phyloP scores from a whole-genome alignment of 2,113 vertebrate genomes.

The Herpetotheres cachinnans region DNA sequence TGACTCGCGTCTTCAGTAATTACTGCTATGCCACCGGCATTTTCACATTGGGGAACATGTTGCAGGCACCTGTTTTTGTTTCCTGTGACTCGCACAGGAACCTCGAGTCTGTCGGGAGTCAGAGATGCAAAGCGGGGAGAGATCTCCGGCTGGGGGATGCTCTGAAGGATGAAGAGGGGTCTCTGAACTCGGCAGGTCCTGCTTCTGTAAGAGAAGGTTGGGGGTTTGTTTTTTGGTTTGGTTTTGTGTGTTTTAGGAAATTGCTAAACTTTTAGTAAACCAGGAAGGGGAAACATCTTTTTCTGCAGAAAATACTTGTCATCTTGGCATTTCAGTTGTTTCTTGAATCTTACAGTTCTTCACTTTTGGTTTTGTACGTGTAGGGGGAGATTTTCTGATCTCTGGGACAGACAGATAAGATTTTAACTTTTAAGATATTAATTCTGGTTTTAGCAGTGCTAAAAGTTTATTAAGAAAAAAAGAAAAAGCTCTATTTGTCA shows the following conservation, averaged over 20 bases:
- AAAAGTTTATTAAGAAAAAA: background rate
- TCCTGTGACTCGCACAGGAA: background rate
- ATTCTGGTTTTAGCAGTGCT: background rate
- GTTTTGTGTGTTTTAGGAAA: background rate
- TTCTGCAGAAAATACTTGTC: background rate
- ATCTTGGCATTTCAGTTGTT: background rate
- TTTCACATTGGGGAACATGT: background rate
- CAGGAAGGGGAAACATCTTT: background rate
- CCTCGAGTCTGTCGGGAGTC: rapidly evolving
- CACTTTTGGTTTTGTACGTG: background rate
- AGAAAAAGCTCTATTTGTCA: background rate
- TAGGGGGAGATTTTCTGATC: background rate
- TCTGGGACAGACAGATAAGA: background rate
- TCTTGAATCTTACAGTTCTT: background rate
- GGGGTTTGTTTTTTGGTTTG: background rate
- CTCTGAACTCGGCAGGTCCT: background rate
- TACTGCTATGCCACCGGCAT: rapidly evolving
- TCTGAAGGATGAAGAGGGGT: background rate
- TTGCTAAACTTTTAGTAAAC: background rate
- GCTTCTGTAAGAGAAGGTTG: background rate
- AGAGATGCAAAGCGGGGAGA: background rate
- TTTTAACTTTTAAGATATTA: background rate
- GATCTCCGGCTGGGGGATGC: background rate
- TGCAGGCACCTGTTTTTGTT: too few relatives aligned
- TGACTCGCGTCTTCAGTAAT: background rate